Percentiles rank a stretch among this genome's conserved stretches.
phyloP scores from a whole-genome alignment of 2,888 invertebrate species.

The Tipula vernalis region DNA sequence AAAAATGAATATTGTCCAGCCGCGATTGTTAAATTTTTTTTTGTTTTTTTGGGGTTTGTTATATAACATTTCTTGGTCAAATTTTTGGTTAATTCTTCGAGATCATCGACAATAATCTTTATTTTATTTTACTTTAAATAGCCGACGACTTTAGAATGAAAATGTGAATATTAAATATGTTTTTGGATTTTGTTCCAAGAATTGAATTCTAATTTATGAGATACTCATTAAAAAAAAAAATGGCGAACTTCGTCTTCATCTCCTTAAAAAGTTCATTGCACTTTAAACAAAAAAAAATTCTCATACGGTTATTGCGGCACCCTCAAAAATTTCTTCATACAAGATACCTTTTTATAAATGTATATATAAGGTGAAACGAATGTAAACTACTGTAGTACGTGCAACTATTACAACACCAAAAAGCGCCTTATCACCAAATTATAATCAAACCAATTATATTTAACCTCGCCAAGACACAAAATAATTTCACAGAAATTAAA shows the following conservation, averaged over 20 bases:
- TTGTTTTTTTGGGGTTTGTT: neutral
- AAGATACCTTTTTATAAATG: neutral
- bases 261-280: neutral
- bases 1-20: neutral
- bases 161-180: neutral
- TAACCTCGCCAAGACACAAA: neutral
- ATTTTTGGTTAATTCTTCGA: neutral
- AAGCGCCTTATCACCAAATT: neutral
- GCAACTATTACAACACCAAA: neutral
- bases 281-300: neutral
- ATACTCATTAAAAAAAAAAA: neutral
- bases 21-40: neutral
- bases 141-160: neutral
- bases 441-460: neutral
- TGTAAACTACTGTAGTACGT: neutral
- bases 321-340: neutral
- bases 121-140: neutral
- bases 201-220: neutral
- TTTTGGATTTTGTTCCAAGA: neutral
- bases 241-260: neutral
- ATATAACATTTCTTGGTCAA: neutral
- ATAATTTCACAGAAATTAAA: conserved; percentile 4
- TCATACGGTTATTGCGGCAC: neutral
- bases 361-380: neutral
- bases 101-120: neutral